Evolutionary conservation across 2,113 vertebrate genomes (phyloP), one percentile per base, ranked within the genome.

Genomic region (Sciurus niger): DNA sequence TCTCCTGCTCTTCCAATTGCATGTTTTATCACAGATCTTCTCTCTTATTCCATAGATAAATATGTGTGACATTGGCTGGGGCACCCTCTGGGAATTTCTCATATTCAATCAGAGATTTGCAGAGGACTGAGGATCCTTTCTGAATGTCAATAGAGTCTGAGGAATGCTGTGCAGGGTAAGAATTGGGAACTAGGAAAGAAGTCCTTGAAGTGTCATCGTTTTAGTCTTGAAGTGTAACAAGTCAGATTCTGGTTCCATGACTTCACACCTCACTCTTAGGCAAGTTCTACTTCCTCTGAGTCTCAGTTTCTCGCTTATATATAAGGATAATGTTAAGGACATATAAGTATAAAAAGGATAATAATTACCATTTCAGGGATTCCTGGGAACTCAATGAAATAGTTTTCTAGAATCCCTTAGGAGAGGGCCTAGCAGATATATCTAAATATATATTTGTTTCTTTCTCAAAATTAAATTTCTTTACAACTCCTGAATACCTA

Each of bases 101-200:
- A 68, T 95, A 93, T 95, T 96, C 92, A 97, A 40, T 96, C 95
- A 98, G 96, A 96, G 70, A 25, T 82, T 95, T 92, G 63, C 92
- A 94, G 91, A 96, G 83, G 6, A n/a, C 93, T 28, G 86, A 97
- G 94, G 72, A 93, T 89, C 93, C 67, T 34, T 96, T 91, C 58
- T 93, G 93, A 97, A 93, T 97, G 83, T 80, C 85, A 96, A 53
- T 92, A 73, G 63, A 80, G 30, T 73, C 48, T 84, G 73, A 90
- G 72, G 51, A 77, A 84, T 11, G 30, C 22, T 43, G 68, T 88
- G 55, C 6, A 8, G 65, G 20, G 9, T 73, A 77, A 96, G 95
- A 89, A 93, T 84, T 58, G 28, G 48, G 17, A 89, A 76, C 51
- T 32, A 94, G 46, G 40, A 70, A 28, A 55, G 51, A 90, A 84